phyloP scores from a whole-genome alignment of 2,888 invertebrate genomes.

The Mimumesa dahlbomi region DNA sequence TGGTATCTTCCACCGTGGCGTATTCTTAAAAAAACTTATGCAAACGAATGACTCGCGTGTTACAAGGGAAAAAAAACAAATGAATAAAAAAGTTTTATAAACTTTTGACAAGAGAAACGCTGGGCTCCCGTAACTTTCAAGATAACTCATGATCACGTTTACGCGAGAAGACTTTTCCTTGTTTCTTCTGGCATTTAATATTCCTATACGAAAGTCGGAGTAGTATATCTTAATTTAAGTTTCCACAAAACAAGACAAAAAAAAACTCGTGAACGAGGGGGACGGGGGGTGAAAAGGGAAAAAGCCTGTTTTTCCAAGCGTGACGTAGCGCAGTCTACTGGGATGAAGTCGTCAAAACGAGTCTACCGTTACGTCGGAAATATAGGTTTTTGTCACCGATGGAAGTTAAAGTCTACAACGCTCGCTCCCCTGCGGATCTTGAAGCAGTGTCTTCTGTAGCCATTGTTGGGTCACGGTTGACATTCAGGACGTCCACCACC shows the following conservation, averaged over 20 bases:
- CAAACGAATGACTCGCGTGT: constrained; percentile 12
- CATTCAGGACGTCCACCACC: constrained; percentile 63
- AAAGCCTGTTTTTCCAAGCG: not conserved
- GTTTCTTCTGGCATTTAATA: too few relatives aligned
- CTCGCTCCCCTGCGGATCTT: constrained; percentile 42
- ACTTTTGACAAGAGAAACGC: too few relatives aligned
- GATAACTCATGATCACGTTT: too few relatives aligned
- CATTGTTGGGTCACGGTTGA: constrained; percentile 72
- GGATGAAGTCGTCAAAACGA: constrained; percentile 28
- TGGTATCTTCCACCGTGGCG: constrained; percentile 1
- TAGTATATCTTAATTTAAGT: too few relatives aligned
- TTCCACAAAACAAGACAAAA: too few relatives aligned
- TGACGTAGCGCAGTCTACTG: constrained; percentile 8
- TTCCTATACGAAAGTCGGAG: too few relatives aligned
- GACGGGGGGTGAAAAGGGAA: not conserved
- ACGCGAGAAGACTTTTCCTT: too few relatives aligned
- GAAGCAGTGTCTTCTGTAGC: constrained; percentile 39
- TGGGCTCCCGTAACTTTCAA: too few relatives aligned
- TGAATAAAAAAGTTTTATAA: not conserved
- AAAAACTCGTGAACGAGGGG: not conserved
- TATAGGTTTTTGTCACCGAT: constrained; percentile 44
- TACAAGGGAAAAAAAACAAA: not conserved
- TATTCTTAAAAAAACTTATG: constrained; percentile 15
- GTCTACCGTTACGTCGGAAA: constrained; percentile 43
- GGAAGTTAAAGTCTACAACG: constrained; percentile 40